Base-by-base conservation (phyloP, 2,888 invertebrate genomes). In the Torymus tubicola region DNA sequence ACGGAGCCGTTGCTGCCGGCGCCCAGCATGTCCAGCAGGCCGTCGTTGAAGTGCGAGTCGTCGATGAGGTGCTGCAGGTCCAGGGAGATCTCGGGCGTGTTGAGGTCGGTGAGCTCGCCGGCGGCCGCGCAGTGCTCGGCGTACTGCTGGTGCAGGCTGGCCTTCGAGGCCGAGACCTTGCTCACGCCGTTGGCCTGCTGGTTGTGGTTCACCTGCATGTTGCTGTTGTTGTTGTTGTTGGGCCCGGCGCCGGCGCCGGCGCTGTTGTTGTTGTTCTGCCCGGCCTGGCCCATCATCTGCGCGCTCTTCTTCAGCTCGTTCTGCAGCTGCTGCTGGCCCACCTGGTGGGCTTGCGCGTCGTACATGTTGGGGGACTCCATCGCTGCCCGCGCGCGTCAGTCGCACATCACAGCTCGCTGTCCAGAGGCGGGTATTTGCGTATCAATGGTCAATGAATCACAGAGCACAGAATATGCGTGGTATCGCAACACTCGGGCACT, bases 61-160 rank as follows among this genome's bases (percentile, higher is more conserved):
- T 97, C 97, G 89, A 98, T 97, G 87, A 98, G 93, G 91, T 96
- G 96, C 89, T 98, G 97, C 84, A 98, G 92, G 89, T 98, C 98
- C 88, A 98, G 93, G 84, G 97, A 96, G 90, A 98, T 97, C 92
- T 98, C 98, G 85, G 97, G 96, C 80, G 96, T 96, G 91, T 97
- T 97, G 87, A 98, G 93, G 90, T 97, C 97, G 89, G 96, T 96
- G 82, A 97, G 92, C 89, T 97, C 97, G 63, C 93, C 93, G 81
- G 93, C 93, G 31, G 92, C 91, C 58, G 91, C 91, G 83, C 90
- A 90, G 82, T 95, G 95, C 80, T 96, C 95, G 82, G 95, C 94
- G 91, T 95, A 96, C 85, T 94, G 94, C 81, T 95, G 93, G 86
- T 95, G 92, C 87, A 96, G 92, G 87, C 93, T 94, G 85, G 95